A percentile compares a stretch with the other conserved stretches of the same genome.
These are phyloP conservation scores for Lepus timidus DNA, from an alignment of 2,113 vertebrate species.

Conservation along the genomic window DNA sequence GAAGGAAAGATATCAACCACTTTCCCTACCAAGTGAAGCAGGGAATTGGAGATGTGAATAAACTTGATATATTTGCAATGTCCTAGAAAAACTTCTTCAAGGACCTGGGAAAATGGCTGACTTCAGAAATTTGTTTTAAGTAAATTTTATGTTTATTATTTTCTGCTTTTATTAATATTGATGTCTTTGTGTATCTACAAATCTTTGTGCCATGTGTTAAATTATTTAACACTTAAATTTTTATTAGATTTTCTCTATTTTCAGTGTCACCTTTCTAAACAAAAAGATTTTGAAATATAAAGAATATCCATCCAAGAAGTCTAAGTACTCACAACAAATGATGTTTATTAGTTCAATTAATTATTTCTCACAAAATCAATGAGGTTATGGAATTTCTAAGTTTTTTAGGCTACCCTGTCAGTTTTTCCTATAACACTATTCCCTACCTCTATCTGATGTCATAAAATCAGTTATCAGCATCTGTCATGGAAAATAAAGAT, in stretches of 20 bases:
- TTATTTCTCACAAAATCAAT: constrained; percentile 1
- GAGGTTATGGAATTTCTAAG: not conserved
- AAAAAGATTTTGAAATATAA: not conserved
- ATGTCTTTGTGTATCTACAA: not conserved
- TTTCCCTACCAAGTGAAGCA: not conserved
- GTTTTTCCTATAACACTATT: not conserved
- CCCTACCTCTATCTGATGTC: not conserved
- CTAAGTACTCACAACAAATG: not conserved
- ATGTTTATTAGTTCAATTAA: constrained; percentile 11
- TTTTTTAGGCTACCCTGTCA: not conserved
- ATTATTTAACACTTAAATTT: not conserved
- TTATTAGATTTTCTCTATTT: not conserved
- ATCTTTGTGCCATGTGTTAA: not conserved
- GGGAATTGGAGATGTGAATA: not conserved
- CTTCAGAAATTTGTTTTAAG: not conserved
- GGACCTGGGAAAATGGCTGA: not conserved
- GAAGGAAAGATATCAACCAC: too few species aligned
- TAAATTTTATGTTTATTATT: not conserved
- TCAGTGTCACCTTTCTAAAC: not conserved
- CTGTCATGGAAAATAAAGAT: not conserved
- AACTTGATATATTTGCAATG: not conserved
- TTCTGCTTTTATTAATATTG: not conserved
- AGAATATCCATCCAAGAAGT: not conserved
- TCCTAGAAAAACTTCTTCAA: not conserved
- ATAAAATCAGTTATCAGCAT: not conserved